Evolutionary conservation across 1,140 invertebrate genomes (phyloP), one percentile per base, ranked within the genome.

Genomic region (Acyrthosiphon pisum): DNA sequence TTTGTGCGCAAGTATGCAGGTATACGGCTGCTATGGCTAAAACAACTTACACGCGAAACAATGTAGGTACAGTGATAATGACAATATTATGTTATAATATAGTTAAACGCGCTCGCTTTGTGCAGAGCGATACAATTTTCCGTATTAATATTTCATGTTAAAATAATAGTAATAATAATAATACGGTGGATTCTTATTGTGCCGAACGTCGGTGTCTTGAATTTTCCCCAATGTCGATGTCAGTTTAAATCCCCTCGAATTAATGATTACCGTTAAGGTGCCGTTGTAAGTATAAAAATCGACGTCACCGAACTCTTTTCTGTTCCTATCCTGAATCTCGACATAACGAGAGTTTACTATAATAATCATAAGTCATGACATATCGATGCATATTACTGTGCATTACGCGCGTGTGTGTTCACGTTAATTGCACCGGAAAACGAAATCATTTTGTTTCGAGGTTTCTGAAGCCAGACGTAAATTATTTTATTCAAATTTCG

Each of bases 401-500:
- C 23, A 37, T 41, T 30, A 23, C 23, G 20, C 22, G 18, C 35
- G n/a, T 83, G 18, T 83, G 37, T 84, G 37, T 84, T 35, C 37
- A 37, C 26, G 22, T 11, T 90, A 90, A 60, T 90, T 41, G 37
- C 37, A 60, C 53, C 37, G 35, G 50, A 90, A 60, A 90, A 56
- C 53, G 11, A 68, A 60, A 90, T 90, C 35, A 44, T 90, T 60
- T 90, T 41, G 23, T 26, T 44, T 60, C 53, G 37, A 60, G 23
- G 53, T 90, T 60, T 41, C 35, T 90, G 89, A 60, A 56, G 88
- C 35, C 87, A 89, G 37, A 60, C 53, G 37, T 68, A 90, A 90
- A 90, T 90, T 89, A 44, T 90, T 56, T 90, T 90, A 90, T 56
- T 90, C 88, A 90, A 90, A 90, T 41, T 37, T 41, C 35, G 23